Conservation (phyloP, 2,888 invertebrate species). For the Blomia tropicalis region DNA sequence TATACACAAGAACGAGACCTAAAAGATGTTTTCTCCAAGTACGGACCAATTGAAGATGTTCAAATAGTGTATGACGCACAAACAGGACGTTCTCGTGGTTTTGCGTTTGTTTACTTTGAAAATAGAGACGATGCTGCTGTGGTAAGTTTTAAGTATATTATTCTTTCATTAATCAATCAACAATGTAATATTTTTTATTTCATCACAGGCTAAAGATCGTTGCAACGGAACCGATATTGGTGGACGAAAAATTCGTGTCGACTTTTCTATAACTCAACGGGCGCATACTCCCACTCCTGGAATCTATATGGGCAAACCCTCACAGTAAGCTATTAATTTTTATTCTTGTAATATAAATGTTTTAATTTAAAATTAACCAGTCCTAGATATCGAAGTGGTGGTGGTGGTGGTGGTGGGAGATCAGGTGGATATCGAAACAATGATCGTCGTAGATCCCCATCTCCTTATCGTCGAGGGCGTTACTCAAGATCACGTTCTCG, state of each 20-base stretch:
- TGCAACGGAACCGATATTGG: constrained; percentile 88
- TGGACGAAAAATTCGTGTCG: constrained; percentile 77
- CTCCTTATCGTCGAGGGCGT: constrained; percentile 45
- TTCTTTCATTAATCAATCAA: background rate
- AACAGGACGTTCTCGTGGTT: constrained; percentile 86
- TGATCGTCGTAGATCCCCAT: constrained; percentile 46
- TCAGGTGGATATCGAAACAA: constrained; percentile 37
- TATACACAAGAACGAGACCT: constrained; percentile 82
- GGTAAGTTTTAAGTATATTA: constrained; percentile 30
- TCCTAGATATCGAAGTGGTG: background rate
- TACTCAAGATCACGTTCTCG: constrained; percentile 56
- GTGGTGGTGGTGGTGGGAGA: constrained; percentile 27
- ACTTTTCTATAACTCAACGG: constrained; percentile 84
- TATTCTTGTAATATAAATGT: background rate
- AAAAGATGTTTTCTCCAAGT: constrained; percentile 77
- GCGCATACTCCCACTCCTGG: constrained; percentile 96
- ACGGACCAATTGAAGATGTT: constrained; percentile 74
- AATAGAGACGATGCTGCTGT: constrained; percentile 70
- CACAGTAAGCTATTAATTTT: constrained; percentile 41
- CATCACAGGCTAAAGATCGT: constrained; percentile 60
- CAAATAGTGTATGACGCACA: constrained; percentile 91
- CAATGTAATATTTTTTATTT: constrained; percentile 10
- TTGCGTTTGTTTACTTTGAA: constrained; percentile 87
- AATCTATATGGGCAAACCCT: constrained; percentile 87
- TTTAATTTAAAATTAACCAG: background rate